Base-by-base conservation (phyloP, 2,888 invertebrate species). In the Empis stercorea region DNA sequence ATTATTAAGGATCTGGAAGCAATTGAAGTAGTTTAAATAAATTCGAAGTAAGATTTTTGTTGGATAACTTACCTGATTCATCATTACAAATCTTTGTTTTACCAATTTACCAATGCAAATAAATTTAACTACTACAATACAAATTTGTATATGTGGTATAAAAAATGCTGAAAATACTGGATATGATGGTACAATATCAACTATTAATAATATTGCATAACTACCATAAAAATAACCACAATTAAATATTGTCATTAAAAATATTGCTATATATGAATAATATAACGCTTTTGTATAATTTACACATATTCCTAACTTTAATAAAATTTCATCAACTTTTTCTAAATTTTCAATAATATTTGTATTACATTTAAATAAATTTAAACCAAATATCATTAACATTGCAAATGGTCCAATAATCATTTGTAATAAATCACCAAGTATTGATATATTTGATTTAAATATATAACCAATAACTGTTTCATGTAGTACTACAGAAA, bases 121-220 rank as follows among this genome's bases (percentile, higher is more conserved):
- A 38, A 66, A 65, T 42, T 66, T 61, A 30, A 68, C 62, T 17
- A 67, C 64, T 60, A 66, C 62, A 9, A 65, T 55, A 27, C 62
- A 61, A 17, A 66, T 63, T 16, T 63, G 63, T 13, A 64, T 60
- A 48, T 68, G 65, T 2, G 66, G 65, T 50, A 66, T 44, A 1
- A 65, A 64, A 43, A 64, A 68, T 10, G 63, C 57, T 3, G 58
- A 61, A 34, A 65, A 68, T 4, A 65, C 62, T 14, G 62, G 61
- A 52, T 64, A 62, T 3, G 65, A 61, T 0, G 67, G 66, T 11
- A 54, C 56, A 14, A 64, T 61, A 37, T 57, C 55, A 16, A 65
- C 64, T 30, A 62, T 62, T 16, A 60, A 51, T 14, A 66, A 48
- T 45, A 66, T 46, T 30, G 58, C 52, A 44, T 61, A 65, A 50